Evolutionary conservation across 2,113 vertebrate species (phyloP).

Genomic region (Gavia stellata): DNA sequence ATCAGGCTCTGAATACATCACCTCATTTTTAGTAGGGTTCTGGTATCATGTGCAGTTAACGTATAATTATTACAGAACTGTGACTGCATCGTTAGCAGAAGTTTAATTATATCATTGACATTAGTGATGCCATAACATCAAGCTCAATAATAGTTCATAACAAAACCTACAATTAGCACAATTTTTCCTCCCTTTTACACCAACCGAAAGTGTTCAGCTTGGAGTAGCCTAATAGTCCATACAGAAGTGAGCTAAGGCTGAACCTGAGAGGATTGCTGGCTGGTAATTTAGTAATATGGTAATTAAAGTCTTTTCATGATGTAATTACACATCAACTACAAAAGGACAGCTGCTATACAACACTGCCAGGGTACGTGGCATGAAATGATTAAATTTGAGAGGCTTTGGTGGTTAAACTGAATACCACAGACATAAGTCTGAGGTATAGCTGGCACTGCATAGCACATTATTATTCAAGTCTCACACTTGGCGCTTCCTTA

Average conservation of each 20-base stretch:
- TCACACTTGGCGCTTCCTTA: neutral
- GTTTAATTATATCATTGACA: constrained; percentile 66
- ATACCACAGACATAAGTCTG: constrained; percentile 57
- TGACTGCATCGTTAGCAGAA: constrained; percentile 53
- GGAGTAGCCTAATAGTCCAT: constrained; percentile 39
- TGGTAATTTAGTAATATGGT: constrained; percentile 57
- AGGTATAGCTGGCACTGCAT: constrained; percentile 33
- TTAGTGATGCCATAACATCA: constrained; percentile 61
- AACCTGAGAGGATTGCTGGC: constrained; percentile 51
- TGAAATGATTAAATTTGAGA: constrained; percentile 19
- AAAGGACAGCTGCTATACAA: constrained; percentile 45
- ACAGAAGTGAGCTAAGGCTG: constrained; percentile 34
- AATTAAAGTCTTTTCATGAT: constrained; percentile 56
- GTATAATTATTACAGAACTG: constrained; percentile 38
- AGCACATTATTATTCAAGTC: constrained; percentile 56
- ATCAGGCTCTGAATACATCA: constrained; percentile 18
- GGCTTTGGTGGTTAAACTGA: constrained; percentile 62
- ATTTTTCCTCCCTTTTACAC: constrained; percentile 41
- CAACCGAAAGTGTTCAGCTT: constrained; percentile 19
- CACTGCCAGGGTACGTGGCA: constrained; percentile 26
- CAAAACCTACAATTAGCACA: constrained; percentile 49
- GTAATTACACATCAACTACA: constrained; percentile 42
- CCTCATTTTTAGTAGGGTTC: constrained; percentile 50
- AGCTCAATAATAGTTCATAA: constrained; percentile 23
- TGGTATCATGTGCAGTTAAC: constrained; percentile 44